Conservation (phyloP, 2,797 vertebrate genomes). For the Acanthopagrus latus region DNA sequence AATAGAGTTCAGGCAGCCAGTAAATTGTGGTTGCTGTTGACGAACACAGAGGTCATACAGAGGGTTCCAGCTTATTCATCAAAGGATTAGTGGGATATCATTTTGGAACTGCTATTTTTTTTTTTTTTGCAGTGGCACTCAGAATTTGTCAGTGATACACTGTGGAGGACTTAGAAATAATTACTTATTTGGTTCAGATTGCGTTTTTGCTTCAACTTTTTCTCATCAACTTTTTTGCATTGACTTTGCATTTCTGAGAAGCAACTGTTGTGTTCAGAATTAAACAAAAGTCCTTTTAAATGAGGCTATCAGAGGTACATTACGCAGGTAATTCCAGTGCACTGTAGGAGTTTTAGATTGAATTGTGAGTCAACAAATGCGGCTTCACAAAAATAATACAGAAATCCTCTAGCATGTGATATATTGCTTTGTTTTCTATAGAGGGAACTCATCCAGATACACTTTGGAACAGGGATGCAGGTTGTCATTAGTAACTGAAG, state of each 20-base stretch:
- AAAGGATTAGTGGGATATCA: constrained; percentile 71
- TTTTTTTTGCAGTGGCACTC: constrained; percentile 55
- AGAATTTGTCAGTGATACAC: constrained; percentile 62
- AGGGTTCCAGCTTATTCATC: constrained; percentile 75
- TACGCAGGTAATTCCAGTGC: constrained; percentile 16
- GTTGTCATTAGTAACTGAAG: constrained; percentile 34
- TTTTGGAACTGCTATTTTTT: constrained; percentile 70
- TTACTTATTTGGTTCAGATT: constrained; percentile 41
- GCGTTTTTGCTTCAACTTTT: constrained; percentile 30
- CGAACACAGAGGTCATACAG: constrained; percentile 77
- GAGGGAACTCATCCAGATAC: constrained; percentile 16
- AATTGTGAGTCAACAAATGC: constrained; percentile 20
- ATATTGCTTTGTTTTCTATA: constrained; percentile 28
- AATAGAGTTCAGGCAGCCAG: constrained; percentile 92
- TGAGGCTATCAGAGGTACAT: constrained; percentile 31
- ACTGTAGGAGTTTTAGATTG: constrained; percentile 32
- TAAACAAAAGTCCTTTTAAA: constrained; percentile 20
- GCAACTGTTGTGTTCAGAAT: constrained; percentile 24
- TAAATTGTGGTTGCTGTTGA: constrained; percentile 89
- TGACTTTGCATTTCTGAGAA: neutral
- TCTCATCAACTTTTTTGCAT: constrained; percentile 17
- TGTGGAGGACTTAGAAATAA: constrained; percentile 46
- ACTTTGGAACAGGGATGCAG: constrained; percentile 7
- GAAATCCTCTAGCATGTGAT: constrained; percentile 16
- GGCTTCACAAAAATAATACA: constrained; percentile 8